phyloP scores from a whole-genome alignment of 2,113 vertebrate species.

The Austrofundulus limnaeus region DNA sequence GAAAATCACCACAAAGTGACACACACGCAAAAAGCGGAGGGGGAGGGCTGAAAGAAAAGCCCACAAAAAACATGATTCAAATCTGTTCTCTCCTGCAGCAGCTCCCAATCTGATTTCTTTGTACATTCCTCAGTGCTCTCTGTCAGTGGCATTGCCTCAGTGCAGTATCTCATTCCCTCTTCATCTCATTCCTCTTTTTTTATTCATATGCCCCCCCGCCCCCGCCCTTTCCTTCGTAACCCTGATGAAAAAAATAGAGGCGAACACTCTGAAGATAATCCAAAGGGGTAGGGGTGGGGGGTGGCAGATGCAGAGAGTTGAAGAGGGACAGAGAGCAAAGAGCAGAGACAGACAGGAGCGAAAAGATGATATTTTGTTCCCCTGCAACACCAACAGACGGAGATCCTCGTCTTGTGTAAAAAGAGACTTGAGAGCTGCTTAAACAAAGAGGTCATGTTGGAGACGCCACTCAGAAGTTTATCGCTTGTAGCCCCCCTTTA shows the following conservation, averaged over 20 bases:
- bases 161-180: conserved; percentile 67
- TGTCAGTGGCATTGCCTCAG: conserved; percentile 66
- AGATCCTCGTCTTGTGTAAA: conserved; percentile 52
- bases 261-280: conserved; percentile 62
- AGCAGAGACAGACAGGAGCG: conserved; percentile 29
- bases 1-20: conserved; percentile 30
- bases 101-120: conserved; percentile 61
- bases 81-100: conserved; percentile 61
- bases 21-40: conserved; percentile 2
- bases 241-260: conserved; percentile 63
- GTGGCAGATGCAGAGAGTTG: conserved; percentile 55
- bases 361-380: conserved; percentile 52
- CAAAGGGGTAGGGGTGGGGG: conserved; percentile 47
- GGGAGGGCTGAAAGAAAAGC: conserved; percentile 32
- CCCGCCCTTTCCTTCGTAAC: conserved; percentile 56
- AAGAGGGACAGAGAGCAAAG: conserved; percentile 46
- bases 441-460: conserved; percentile 46
- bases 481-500: conserved; percentile 46
- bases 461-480: conserved; percentile 35
- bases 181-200: conserved; percentile 61
- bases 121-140: conserved; percentile 60
- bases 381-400: conserved; percentile 52
- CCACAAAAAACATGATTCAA: conserved; percentile 58
- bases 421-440: conserved; percentile 47
- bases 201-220: conserved; percentile 62